A percentile compares a stretch with the other conserved stretches of the same genome.
phyloP scores from a whole-genome alignment of 2,797 vertebrate genomes.

The Kryptopterus vitreolus region DNA sequence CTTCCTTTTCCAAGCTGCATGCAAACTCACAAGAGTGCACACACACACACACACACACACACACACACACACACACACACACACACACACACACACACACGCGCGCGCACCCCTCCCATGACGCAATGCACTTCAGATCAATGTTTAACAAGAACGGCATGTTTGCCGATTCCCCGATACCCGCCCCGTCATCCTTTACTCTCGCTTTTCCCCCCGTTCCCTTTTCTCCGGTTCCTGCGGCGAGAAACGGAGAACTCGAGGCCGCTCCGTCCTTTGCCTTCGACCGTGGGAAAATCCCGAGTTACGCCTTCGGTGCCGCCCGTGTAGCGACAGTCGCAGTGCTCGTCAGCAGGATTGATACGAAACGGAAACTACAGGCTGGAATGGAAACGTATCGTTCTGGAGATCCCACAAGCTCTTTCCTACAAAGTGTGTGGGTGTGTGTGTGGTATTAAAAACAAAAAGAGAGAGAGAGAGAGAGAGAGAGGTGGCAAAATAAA shows the following conservation, averaged over 20 bases:
- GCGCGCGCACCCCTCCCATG: slow-evolving; percentile 19
- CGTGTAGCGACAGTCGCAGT: neutral
- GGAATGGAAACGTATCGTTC: slow-evolving; percentile 13
- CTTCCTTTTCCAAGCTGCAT: neutral
- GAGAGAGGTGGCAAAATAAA: too few species aligned
- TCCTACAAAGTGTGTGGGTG: too few species aligned
- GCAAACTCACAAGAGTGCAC: neutral
- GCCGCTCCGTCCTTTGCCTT: neutral
- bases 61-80: slow-evolving; percentile 11
- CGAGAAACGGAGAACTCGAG: neutral
- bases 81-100: slow-evolving; percentile 15
- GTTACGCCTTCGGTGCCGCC: neutral
- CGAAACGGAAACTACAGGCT: slow-evolving; percentile 1
- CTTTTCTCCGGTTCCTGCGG: slow-evolving; percentile 6
- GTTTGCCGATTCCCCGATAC: slow-evolving; percentile 20
- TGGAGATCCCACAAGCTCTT: neutral
- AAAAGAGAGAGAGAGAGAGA: too few species aligned
- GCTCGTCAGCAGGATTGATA: neutral
- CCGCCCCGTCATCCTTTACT: neutral
- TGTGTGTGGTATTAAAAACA: too few species aligned
- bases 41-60: slow-evolving; percentile 11
- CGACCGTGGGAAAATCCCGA: neutral
- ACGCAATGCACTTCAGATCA: slow-evolving; percentile 29
- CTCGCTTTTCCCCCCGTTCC: too few species aligned
- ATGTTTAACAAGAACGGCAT: slow-evolving; percentile 45